Evolutionary conservation across 2,113 vertebrate species (phyloP), one percentile per base, ranked within the genome.

Genomic region (Tragelaphus imberbis): DNA sequence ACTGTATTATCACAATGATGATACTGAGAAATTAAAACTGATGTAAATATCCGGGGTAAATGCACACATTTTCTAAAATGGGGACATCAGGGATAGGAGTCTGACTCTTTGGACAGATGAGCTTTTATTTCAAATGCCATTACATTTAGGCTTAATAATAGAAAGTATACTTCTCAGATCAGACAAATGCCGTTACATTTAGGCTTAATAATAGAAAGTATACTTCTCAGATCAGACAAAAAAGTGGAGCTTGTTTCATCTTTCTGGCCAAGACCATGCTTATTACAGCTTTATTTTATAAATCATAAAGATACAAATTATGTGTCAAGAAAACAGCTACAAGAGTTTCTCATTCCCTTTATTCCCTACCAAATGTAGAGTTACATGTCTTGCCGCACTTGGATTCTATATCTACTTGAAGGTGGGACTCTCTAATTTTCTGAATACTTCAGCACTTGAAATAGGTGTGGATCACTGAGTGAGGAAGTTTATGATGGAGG

Each of bases 101-200:
- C 19, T 82, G 12, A 55, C 28, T 92, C 49, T 84, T 53, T 59
- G 19, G 7, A 56, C n/a, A 84, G 68, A 17, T 82, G 30, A 63
- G 81, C 40, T 84, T 97, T 94, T 94, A 55, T 75, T 95, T 61
- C 89, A 90, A 95, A 77, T 77, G 58, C 28, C 65, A 55, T 77
- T 63, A 49, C 13, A 85, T 65, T 81, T 56, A 92, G 14, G 23
- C 19, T 95, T 91, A 93, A n/a, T 61, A 49, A 92, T 63, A 95
- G 51, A 6, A 71, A 89, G 79, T 56, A 40, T 36, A 21, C 13
- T 51, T 89, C 25, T 81, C 75, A 94, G 19, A 21, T 86, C 19
- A 86, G 47, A 77, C 49, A 86, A 95, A 77, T 77, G 58, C 28
- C 65, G 49, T 77, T 63, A 40, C 13, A 85, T 65, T 81, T 56